These are phyloP conservation scores for Sandelia bainsii DNA, from an alignment of 2,797 vertebrate species.

Conservation along the genomic window DNA sequence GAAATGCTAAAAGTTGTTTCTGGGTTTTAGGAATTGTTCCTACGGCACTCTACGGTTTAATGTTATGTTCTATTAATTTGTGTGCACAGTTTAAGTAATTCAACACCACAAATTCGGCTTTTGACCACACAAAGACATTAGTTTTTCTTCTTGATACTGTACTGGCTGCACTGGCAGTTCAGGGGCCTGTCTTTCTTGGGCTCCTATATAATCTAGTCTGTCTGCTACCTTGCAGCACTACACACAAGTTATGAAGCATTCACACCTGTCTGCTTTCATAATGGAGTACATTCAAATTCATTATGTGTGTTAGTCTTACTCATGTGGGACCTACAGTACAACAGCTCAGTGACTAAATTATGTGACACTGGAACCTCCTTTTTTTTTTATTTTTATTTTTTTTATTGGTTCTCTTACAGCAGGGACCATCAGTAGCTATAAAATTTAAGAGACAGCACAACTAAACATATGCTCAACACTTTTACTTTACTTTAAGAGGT, in stretches of 20 bases:
- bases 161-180: not conserved
- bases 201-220: not conserved
- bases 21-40: too few relatives aligned
- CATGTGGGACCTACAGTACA: not conserved
- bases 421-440: not conserved
- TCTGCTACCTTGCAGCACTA: not conserved
- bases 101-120: not conserved
- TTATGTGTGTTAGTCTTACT: not conserved
- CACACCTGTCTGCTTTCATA: not conserved
- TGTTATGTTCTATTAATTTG: not conserved
- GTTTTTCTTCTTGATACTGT: not conserved
- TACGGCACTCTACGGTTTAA: too few relatives aligned
- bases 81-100: too few relatives aligned
- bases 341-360: constrained; percentile 34
- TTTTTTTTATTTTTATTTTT: not conserved
- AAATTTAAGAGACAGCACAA: accelerated
- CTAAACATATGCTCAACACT: not conserved
- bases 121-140: not conserved
- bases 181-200: too few relatives aligned
- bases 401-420: not conserved
- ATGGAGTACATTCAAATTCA: not conserved
- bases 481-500: not conserved
- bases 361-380: not conserved
- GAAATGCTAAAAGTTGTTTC: too few relatives aligned
- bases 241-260: not conserved